Percentiles rank a stretch among this genome's conserved stretches.
Conservation (phyloP, 1,140 invertebrate genomes). For the Penaeus japonicus region DNA sequence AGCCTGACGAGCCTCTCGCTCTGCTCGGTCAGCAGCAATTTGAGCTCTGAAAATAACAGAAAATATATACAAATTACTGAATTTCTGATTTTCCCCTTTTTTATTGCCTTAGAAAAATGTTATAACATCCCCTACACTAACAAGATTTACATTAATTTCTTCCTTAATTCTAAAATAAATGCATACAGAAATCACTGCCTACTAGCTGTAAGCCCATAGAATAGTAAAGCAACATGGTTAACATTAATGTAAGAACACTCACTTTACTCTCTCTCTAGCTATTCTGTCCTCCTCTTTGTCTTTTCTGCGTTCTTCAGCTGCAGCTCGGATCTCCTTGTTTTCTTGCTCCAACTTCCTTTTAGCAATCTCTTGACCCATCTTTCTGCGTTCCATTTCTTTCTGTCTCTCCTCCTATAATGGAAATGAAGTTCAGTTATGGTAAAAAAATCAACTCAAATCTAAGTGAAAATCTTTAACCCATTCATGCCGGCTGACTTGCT, state of each 20-base stretch:
- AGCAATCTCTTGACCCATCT: slow-evolving; percentile 38
- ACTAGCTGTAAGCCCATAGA: no score
- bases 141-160: no score
- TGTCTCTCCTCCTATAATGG: slow-evolving; percentile 8
- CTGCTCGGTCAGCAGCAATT: slow-evolving; percentile 62
- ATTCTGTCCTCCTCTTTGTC: slow-evolving; percentile 47
- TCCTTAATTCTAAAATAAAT: no score
- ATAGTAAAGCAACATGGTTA: no score
- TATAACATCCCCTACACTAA: no score
- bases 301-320: slow-evolving; percentile 23
- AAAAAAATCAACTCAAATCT: no score
- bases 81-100: no score
- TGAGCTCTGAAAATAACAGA: slow-evolving; percentile 59
- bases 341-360: slow-evolving; percentile 27
- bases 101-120: no score
- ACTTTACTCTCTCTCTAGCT: slow-evolving; percentile 43
- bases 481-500: no score
- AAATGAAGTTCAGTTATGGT: no score
- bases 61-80: neutral
- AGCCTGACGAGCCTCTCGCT: slow-evolving; percentile 30
- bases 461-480: no score
- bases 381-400: slow-evolving; percentile 36
- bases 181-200: no score
- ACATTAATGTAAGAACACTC: neutral
- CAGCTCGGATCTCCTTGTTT: slow-evolving; percentile 2